Evolutionary conservation across 1,140 invertebrate genomes (phyloP), one percentile per base, ranked within the genome.

Genomic region (Eurosta solidaginis): DNA sequence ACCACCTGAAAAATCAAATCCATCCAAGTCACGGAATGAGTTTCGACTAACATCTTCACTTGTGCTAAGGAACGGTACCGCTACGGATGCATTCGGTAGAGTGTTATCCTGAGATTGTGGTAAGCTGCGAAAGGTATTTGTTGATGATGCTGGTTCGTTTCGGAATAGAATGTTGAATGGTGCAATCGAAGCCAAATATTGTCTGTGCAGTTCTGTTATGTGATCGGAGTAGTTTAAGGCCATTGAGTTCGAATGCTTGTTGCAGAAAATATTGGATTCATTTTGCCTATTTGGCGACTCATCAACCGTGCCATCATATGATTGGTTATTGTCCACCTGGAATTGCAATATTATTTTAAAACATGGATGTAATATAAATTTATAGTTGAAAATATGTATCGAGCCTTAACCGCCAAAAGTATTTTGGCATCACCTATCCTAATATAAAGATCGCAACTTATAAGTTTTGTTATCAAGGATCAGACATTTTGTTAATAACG

Each of bases 101-200:
- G 45, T 12, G n/a, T 17, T 12, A 10, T 2, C 27, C 25, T 20
- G 10, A 27, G 4, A n/a, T 10, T n/a, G 42, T 27, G 44, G 25
- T 74, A 0, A 74, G 22, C 6, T 29, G 73, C 5, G 42, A n/a
- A 22, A 17, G 20, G 22, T 27, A 25, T 17, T 74, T 20, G 36
- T 74, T 45, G 22, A 3, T 27, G 73, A 3, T 74, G 40, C 40
- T 17, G 75, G 29, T 29, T 50, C 27, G 20, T 77, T 83, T 40
- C 84, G 83, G 54, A 87, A 87, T 1, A 87, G 78, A 33, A 80
- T 85, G 59, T 87, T 87, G 27, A 87, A 87, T 9, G 85, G 85
- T 20, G 85, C 81, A 1, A 86, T 85, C 5, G 84, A 83, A 2
- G 85, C 87, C 7, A 87, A 63, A 74, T 87, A 87, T 78, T 87